phyloP scores from a whole-genome alignment of 1,140 invertebrate species.

The Spodoptera frugiperda region DNA sequence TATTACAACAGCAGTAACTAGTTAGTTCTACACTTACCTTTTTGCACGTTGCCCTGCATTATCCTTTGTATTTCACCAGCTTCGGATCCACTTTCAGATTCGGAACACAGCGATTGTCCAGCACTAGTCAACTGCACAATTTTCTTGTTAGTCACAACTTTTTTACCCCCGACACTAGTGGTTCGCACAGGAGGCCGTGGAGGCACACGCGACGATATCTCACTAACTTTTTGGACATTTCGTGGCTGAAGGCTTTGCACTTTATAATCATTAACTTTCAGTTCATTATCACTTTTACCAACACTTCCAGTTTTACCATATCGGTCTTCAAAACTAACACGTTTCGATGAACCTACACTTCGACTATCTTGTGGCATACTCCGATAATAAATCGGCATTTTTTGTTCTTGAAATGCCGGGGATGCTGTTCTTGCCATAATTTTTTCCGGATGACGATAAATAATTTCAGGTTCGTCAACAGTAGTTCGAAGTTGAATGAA shows the following conservation, averaged over 20 bases:
- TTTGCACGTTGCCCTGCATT: constrained; percentile 82
- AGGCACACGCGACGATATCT: constrained; percentile 50
- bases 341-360: constrained; percentile 60
- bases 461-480: constrained; percentile 59
- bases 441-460: constrained; percentile 72
- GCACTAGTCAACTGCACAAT: constrained; percentile 48
- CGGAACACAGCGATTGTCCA: constrained; percentile 73
- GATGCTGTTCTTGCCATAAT: constrained; percentile 48
- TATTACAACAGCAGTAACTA: not conserved
- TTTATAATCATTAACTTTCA: constrained; percentile 38
- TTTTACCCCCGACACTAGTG: constrained; percentile 67
- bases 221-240: constrained; percentile 34
- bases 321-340: constrained; percentile 71
- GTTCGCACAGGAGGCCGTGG: constrained; percentile 69
- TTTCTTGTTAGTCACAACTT: constrained; percentile 57
- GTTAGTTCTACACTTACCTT: constrained; percentile 67
- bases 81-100: constrained; percentile 89
- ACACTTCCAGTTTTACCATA: constrained; percentile 3
- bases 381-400: constrained; percentile 52
- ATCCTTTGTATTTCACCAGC: constrained; percentile 89
- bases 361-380: constrained; percentile 52
- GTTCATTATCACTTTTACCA: constrained; percentile 20
- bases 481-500: constrained; percentile 60
- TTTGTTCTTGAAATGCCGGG: constrained; percentile 46
- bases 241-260: constrained; percentile 6